Base-by-base conservation (phyloP, 1,140 invertebrate genomes). In the Arctopsyche grandis region DNA sequence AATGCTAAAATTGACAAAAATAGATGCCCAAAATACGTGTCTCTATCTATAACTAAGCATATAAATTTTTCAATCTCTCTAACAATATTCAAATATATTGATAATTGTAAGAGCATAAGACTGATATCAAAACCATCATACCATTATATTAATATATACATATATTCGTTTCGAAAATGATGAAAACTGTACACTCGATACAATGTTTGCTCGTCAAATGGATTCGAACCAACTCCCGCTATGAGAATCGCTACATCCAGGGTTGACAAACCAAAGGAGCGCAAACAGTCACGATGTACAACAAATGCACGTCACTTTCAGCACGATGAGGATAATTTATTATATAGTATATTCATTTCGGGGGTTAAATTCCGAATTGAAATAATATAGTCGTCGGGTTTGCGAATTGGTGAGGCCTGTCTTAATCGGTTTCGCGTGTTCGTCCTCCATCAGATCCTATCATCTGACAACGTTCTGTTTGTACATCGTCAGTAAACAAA, bases 191-290 rank as follows among this genome's bases (percentile, higher is more conserved):
- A 7, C 9, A 9, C 48, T 26, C 73, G n/a, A 4, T 58, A 75
- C 73, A 75, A 75, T 75, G 73, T 75, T 75, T 75, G 73, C 48
- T 75, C 58, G 46, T 75, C 73, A 58, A 75, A 75, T 75, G 73
- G 48, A 75, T 58, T 75, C 58, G 48, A 29, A 48, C 10, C 73
- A 60, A 75, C 14, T 52, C 0, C 29, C 48, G 73, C 29, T 75
- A 75, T 58, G 48, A 14, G 29, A 73, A n/a, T 14, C 16, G 44
- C 9, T 12, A 19, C 10, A 12, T 21, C 3, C 21, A 48, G 46
- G 73, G 5, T 1, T 75, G 14, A 14, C 14, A 29, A 56, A 75
- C n/a, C 44, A 1, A 9, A 10, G 44, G 52, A 21, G 9, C 52
- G 24, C 46, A 38, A 26, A 69, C 66, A 5, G 1, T 60, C 56